Evolutionary conservation across 2,113 vertebrate species (phyloP).

Genomic region (Bucco capensis): DNA sequence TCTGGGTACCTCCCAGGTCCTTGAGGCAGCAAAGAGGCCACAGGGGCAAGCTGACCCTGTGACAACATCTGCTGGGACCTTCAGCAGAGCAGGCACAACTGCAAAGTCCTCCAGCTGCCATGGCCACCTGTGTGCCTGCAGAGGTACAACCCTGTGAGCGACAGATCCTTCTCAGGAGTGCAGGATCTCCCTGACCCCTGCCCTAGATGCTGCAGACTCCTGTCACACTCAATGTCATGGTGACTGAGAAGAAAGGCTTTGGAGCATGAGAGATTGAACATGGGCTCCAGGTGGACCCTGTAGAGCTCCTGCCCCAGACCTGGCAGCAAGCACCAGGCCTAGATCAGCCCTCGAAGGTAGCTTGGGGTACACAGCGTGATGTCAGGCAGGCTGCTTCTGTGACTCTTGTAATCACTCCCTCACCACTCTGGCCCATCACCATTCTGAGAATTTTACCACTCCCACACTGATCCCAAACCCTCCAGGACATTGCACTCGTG

Average conservation of each 20-base stretch:
- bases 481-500: not conserved
- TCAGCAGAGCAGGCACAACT: not conserved
- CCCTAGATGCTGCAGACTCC: fast-evolving
- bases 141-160: fast-evolving
- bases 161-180: not conserved
- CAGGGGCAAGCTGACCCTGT: not conserved
- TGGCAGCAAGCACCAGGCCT: not conserved
- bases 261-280: fast-evolving
- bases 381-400: not conserved
- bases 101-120: not conserved
- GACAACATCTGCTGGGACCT: not conserved
- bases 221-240: fast-evolving
- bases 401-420: not conserved
- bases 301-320: not conserved
- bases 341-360: not conserved
- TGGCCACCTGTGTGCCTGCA: fast-evolving
- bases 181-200: not conserved
- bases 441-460: not conserved
- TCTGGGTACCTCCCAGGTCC: not conserved
- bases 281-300: not conserved
- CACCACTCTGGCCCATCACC: not conserved
- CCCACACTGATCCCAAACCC: not conserved
- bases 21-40: not conserved
- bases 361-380: not conserved
- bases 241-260: not conserved